Percentiles rank a stretch among this genome's conserved stretches.
Evolutionary conservation across 2,113 vertebrate genomes (phyloP).

Genomic region (Odontophorus gujanensis): DNA sequence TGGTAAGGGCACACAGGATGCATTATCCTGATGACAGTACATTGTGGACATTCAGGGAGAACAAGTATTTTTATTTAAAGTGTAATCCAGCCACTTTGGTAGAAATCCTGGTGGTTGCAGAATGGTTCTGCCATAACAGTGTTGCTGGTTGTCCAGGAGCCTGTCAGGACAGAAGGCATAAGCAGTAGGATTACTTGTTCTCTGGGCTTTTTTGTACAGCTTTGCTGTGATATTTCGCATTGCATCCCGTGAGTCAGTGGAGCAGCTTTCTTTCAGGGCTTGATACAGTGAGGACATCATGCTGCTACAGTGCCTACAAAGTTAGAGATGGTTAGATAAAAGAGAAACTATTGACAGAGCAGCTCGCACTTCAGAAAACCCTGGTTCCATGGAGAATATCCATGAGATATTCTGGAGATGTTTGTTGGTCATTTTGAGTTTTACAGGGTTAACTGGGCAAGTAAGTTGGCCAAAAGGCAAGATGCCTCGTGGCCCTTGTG

Average conservation of each 20-base stretch:
- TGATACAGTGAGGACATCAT: neutral
- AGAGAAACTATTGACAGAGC: neutral
- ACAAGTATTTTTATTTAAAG: neutral
- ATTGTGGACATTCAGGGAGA: neutral
- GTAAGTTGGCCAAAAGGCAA: neutral
- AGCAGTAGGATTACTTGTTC: neutral
- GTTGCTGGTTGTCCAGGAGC: neutral
- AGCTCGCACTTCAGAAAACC: neutral
- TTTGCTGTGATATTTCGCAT: neutral
- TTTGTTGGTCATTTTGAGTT: neutral
- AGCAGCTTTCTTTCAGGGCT: neutral
- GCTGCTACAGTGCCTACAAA: neutral
- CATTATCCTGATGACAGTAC: neutral
- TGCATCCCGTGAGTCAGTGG: neutral
- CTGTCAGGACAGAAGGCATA: neutral
- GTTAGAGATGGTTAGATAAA: neutral
- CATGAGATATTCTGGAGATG: neutral
- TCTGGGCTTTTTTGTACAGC: neutral
- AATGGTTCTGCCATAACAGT: neutral
- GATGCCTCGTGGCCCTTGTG: neutral
- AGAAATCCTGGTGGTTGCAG: neutral
- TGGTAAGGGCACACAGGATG: neutral
- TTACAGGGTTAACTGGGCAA: neutral
- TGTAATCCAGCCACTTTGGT: neutral
- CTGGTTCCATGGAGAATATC: neutral